A percentile compares a stretch with the other conserved stretches of the same genome.
These are phyloP conservation scores for Phortica magna DNA, from an alignment of 2,888 invertebrate genomes.

Conservation along the genomic window DNA sequence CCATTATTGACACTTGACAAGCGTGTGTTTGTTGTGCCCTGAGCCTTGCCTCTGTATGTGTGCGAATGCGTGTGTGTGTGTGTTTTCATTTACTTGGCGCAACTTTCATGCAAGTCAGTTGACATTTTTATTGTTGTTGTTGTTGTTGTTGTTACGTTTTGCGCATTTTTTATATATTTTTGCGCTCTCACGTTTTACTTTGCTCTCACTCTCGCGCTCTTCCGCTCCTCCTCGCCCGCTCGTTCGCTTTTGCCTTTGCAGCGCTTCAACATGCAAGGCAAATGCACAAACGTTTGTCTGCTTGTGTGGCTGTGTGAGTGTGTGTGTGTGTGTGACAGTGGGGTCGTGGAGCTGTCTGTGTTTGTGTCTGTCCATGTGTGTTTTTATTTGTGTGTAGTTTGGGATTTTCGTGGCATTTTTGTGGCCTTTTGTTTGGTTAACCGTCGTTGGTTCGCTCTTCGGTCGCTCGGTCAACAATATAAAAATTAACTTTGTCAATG, in stretches of 20 bases:
- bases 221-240: constrained; percentile 19
- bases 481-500: constrained; percentile 63
- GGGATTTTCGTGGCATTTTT: constrained; percentile 77
- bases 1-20: constrained; percentile 69
- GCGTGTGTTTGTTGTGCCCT: constrained; percentile 33
- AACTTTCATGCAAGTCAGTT: constrained; percentile 33
- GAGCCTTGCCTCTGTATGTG: neutral
- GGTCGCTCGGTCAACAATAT: constrained; percentile 56
- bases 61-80: constrained; percentile 2
- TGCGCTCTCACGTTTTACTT: constrained; percentile 25
- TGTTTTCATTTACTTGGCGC: neutral
- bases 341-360: neutral
- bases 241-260: constrained; percentile 31
- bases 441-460: constrained; percentile 71
- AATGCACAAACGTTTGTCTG: constrained; percentile 11
- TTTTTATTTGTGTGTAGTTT: constrained; percentile 72
- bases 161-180: constrained; percentile 41
- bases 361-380: constrained; percentile 28
- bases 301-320: constrained; percentile 24
- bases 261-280: no score
- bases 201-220: neutral
- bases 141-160: constrained; percentile 38
- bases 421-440: constrained; percentile 77
- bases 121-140: constrained; percentile 35
- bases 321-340: constrained; percentile 33